A percentile compares a stretch with the other conserved stretches of the same genome.
phyloP scores from a whole-genome alignment of 2,888 invertebrate genomes.

The Polydrusus cervinus region DNA sequence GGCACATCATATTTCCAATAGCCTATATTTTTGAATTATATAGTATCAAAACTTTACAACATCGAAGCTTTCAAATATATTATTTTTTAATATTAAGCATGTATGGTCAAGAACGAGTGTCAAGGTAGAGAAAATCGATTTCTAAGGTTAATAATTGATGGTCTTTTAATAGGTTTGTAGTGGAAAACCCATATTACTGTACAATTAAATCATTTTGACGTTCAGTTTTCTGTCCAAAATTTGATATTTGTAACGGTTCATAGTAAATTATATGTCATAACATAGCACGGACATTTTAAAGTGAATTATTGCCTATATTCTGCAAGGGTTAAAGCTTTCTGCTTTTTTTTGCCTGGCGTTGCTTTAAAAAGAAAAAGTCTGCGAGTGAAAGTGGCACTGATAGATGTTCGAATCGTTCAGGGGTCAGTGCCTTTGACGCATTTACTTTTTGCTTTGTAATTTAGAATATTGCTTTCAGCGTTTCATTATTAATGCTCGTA shows the following conservation, averaged over 20 bases:
- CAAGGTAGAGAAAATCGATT: too few species aligned
- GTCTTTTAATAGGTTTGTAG: too few species aligned
- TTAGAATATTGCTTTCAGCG: slow-evolving; percentile 14
- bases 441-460: slow-evolving; percentile 33
- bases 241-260: not conserved
- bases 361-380: slow-evolving; percentile 30
- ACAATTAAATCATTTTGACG: too few species aligned
- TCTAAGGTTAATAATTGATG: too few species aligned
- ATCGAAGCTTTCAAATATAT: too few species aligned
- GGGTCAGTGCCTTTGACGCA: slow-evolving; percentile 41
- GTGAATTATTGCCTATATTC: slow-evolving; percentile 6
- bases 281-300: not conserved
- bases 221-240: not conserved
- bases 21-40: too few species aligned
- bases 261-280: not conserved
- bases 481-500: slow-evolving; percentile 5
- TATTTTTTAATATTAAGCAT: too few species aligned
- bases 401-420: slow-evolving; percentile 39
- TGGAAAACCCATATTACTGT: too few species aligned
- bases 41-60: too few species aligned
- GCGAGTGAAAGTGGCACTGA: slow-evolving; percentile 45
- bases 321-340: slow-evolving; percentile 3
- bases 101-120: too few species aligned
- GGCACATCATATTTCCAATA: too few species aligned
- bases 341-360: slow-evolving; percentile 5